Evolutionary conservation across 2,888 invertebrate species (phyloP), one percentile per base, ranked within the genome.

Genomic region (Iselma pallidipennis): DNA sequence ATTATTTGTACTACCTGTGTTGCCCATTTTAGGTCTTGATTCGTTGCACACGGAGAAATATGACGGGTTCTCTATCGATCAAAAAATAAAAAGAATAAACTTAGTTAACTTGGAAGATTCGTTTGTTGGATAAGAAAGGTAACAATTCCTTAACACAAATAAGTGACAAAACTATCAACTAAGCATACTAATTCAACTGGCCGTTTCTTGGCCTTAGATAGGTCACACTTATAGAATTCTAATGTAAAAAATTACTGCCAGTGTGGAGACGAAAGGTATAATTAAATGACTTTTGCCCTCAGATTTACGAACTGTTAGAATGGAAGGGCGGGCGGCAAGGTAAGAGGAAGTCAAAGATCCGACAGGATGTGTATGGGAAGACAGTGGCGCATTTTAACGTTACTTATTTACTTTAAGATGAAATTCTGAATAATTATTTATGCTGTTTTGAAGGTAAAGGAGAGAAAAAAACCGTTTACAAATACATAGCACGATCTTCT

Each of bases 41-140:
- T 62, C 57, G 55, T 55, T 45, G 77, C 84, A 75, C 86, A 90
- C 81, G 74, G 89, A 86, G 80, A 91, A 91, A 80, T 91, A 91
- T 66, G 91, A 91, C 49, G 91, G 91, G 81, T 91, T 91, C 83
- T 91, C 91, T 91, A 86, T 70, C 84, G 79, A 83, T 68, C 57
- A 63, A 66, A 69, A 2, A 19, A 10, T 12, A 21, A 37, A 7
- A 37, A 21, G 4, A 45, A 45, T 9, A 19, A 45, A n/a, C n/a
- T n/a, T n/a, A n/a, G n/a, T n/a, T n/a, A n/a, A n/a, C n/a, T n/a
- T n/a, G n/a, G n/a, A n/a, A n/a, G n/a, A n/a, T n/a, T n/a, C n/a
- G n/a, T n/a, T n/a, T n/a, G n/a, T n/a, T n/a, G 51, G 42, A 56
- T 37, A 16, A 37, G 42, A 37, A 37, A n/a, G n/a, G 42, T 56